A percentile compares a stretch with the other conserved stretches of the same genome.
Evolutionary conservation across 2,888 invertebrate genomes (phyloP).

Genomic region (Nipponacmea schrenckii): DNA sequence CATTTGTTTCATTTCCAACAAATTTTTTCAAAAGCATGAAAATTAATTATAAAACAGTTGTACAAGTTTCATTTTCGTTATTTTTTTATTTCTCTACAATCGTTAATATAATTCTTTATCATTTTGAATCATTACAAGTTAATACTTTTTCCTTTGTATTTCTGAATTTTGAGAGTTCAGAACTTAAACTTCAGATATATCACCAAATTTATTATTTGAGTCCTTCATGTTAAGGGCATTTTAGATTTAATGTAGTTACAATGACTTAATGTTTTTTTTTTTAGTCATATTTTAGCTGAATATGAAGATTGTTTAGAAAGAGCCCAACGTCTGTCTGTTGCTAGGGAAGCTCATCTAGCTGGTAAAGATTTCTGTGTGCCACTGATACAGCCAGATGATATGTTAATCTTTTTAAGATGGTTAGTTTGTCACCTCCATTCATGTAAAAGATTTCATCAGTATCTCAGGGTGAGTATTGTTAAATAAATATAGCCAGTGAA

Average conservation of each 20-base stretch:
- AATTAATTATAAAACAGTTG: too few relatives aligned
- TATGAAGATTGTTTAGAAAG: conserved; percentile 64
- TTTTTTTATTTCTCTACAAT: too few relatives aligned
- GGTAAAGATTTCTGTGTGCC: conserved; percentile 47
- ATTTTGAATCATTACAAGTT: too few relatives aligned
- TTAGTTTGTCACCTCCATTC: conserved; percentile 64
- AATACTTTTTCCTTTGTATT: neutral
- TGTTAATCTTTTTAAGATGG: conserved; percentile 67
- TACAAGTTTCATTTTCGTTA: neutral
- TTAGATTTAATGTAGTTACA: neutral
- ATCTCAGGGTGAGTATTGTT: conserved; percentile 51
- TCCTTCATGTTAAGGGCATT: too few relatives aligned
- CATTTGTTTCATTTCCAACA: too few relatives aligned
- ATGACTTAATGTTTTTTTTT: conserved; percentile 17
- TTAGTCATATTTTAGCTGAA: conserved; percentile 62
- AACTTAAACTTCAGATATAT: too few relatives aligned
- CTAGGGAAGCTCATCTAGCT: conserved; percentile 52
- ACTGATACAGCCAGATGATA: conserved; percentile 59
- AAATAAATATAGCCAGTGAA: neutral
- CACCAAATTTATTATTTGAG: too few relatives aligned
- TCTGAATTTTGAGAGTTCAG: too few relatives aligned
- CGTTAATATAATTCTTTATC: too few relatives aligned
- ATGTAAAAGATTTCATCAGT: conserved; percentile 62
- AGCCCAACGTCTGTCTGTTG: conserved; percentile 56
- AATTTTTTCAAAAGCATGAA: too few relatives aligned